Base-by-base conservation (phyloP, 2,113 vertebrate genomes). In the Lamprotornis superbus region DNA sequence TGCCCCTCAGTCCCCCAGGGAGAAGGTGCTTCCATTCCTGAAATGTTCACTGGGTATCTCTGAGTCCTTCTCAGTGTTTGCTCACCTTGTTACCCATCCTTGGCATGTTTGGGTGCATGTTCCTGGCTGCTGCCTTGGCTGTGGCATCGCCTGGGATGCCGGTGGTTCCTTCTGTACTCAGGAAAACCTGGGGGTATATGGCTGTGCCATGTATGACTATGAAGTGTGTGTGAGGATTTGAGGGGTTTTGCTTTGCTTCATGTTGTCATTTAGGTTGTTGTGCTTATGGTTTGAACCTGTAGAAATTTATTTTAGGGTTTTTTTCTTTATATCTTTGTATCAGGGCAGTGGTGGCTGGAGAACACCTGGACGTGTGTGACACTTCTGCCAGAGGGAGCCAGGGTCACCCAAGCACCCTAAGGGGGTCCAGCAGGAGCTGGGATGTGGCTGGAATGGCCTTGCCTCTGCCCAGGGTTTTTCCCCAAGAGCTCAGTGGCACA, bases 161-260 rank as follows among this genome's bases (percentile, higher is more conserved):
- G 0, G 16, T n/a, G 64, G 15, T 23, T 20, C 19, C 24, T n/a
- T 37, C 28, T 39, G 14, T 50, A 25, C 49, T 50, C 24, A 2
- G 47, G n/a, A 35, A 11, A 55, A 40, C 24, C 55, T 30, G 23
- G 39, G 23, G 6, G 1, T 0, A 3, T 39, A 10, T 39, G 28
- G 19, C 28, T n/a, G n/a, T 55, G n/a, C 49, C 28, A 18, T 23
- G n/a, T 27, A 12, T 0, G 0, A 18, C 14, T 7, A 5, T 0
- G 0, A 37, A 31, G 3, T 17, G n/a, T 3, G 4, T 0, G 0
- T 53, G 24, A n/a, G 15, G n/a, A 63, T 49, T 12, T 30, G 10
- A 4, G 8, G 28, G 16, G 0, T 70, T 78, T 61, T 70, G 15
- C 25, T 50, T 42, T 68, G 9, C 24, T 33, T 56, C 55, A 9